Conservation (phyloP, 2,113 vertebrate species). For the Nanorana parkeri region DNA sequence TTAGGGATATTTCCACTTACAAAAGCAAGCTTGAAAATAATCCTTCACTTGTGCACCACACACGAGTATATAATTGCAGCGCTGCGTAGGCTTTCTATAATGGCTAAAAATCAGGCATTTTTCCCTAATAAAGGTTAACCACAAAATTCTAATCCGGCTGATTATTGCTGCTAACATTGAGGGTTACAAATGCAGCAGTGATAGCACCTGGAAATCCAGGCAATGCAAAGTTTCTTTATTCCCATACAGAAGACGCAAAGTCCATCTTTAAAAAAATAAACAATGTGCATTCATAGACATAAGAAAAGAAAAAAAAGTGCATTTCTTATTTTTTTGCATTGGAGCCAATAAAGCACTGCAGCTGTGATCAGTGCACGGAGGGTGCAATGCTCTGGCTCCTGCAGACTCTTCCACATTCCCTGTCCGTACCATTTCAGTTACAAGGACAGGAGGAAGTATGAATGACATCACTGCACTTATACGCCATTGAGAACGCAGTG, state of each 20-base stretch:
- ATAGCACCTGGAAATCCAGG: background rate
- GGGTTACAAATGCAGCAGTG: background rate
- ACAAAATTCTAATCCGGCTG: background rate
- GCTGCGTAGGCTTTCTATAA: conserved; percentile 7
- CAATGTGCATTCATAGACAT: no score
- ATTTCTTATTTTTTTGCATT: no score
- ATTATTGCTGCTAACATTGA: background rate
- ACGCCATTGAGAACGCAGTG: no score
- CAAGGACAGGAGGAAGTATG: no score
- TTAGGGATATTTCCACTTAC: background rate
- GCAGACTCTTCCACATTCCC: no score
- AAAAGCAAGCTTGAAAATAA: background rate
- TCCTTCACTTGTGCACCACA: background rate
- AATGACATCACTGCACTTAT: no score
- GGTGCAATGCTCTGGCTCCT: no score
- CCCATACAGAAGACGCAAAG: background rate
- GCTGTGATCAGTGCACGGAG: no score
- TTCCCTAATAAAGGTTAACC: conserved; percentile 43
- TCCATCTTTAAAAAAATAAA: no score
- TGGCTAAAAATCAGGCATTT: conserved; percentile 5
- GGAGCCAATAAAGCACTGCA: no score
- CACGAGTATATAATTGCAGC: background rate
- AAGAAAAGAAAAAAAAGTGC: no score
- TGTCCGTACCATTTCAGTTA: no score
- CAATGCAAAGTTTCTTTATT: background rate